Evolutionary conservation across 2,888 invertebrate species (phyloP).

Genomic region (Campoplex nolae): DNA sequence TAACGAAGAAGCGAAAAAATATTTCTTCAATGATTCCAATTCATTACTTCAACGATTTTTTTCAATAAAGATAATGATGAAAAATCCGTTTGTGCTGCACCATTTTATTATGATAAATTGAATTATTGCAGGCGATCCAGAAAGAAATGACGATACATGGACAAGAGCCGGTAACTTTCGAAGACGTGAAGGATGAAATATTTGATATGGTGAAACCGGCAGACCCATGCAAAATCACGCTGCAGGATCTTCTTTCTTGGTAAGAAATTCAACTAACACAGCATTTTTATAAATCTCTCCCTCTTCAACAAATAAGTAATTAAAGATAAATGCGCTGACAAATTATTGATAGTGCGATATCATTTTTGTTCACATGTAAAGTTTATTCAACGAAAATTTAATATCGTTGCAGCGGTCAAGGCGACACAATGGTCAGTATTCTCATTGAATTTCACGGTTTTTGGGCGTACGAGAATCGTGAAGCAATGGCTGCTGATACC

Average conservation of each 20-base stretch:
- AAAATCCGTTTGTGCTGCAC: not conserved
- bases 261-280: conserved; percentile 77
- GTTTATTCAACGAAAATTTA: not conserved
- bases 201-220: conserved; percentile 98
- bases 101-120: not conserved
- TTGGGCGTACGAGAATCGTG: conserved; percentile 98
- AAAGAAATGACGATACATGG: conserved; percentile 95
- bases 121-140: conserved; percentile 91
- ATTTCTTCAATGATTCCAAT: not conserved
- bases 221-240: conserved; percentile 93
- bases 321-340: not conserved
- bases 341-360: not conserved
- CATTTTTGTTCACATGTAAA: not conserved
- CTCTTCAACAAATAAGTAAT: not conserved
- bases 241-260: conserved; percentile 93
- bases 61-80: not conserved
- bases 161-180: conserved; percentile 95
- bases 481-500: conserved; percentile 90
- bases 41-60: not conserved
- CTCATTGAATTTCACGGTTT: conserved; percentile 98
- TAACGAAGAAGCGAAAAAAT: too few species aligned
- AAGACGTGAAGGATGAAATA: conserved; percentile 98
- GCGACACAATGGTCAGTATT: conserved; percentile 97
- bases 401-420: conserved; percentile 91
- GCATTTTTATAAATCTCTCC: not conserved